phyloP scores from a whole-genome alignment of 2,888 invertebrate genomes.

The Tanypteryx hageni region DNA sequence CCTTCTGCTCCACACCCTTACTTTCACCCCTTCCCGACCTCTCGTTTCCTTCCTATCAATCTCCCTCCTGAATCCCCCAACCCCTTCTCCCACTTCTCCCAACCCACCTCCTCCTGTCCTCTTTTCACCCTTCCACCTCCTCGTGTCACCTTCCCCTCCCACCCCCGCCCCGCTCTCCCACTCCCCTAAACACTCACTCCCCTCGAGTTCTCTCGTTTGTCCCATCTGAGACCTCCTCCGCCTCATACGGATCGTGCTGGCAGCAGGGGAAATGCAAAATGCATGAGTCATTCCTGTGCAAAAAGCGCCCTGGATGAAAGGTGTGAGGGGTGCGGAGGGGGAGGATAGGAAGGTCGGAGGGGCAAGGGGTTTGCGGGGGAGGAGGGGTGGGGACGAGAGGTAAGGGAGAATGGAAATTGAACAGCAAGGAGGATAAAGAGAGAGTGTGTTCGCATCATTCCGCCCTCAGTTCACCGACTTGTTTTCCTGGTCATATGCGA shows the following conservation, averaged over 20 bases:
- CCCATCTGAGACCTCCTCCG: slow-evolving; percentile 8
- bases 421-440: neutral
- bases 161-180: neutral
- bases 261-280: slow-evolving; percentile 18
- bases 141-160: neutral
- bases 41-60: neutral
- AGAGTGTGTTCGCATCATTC: neutral
- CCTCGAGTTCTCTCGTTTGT: neutral
- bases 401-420: neutral
- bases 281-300: slow-evolving; percentile 17
- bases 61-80: neutral
- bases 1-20: neutral
- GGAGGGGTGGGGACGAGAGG: neutral
- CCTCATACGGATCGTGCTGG: neutral
- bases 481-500: neutral
- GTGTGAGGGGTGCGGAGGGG: neutral
- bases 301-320: neutral
- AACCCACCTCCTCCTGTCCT: neutral
- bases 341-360: neutral
- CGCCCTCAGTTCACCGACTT: neutral
- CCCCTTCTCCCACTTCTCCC: neutral
- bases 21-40: neutral
- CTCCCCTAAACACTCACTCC: neutral
- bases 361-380: neutral
- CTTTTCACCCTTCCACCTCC: neutral